A percentile compares a stretch with the other conserved stretches of the same genome.
phyloP scores from a whole-genome alignment of 2,888 invertebrate species.

The Agrotis clavis region DNA sequence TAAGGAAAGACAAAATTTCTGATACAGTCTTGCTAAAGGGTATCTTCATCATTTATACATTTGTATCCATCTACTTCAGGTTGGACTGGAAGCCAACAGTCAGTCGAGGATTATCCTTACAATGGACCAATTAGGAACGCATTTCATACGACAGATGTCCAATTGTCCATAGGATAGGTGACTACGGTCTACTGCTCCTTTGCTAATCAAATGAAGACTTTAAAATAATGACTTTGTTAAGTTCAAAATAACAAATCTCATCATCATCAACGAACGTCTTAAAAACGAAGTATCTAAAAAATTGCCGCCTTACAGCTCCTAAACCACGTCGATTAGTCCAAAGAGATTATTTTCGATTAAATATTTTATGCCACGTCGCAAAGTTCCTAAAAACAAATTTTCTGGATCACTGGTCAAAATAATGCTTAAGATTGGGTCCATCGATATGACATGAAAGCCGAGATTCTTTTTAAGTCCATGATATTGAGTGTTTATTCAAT shows the following conservation, averaged over 20 bases:
- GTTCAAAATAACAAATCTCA: neutral
- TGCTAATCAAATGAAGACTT: neutral
- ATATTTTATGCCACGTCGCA: conserved; percentile 44
- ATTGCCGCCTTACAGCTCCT: conserved; percentile 5
- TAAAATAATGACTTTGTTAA: neutral
- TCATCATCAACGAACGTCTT: conserved; percentile 7
- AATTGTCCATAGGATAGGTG: too few relatives aligned
- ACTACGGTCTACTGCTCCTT: neutral
- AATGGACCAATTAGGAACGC: too few relatives aligned
- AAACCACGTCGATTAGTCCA: conserved; percentile 30
- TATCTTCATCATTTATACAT: too few relatives aligned
- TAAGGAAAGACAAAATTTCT: too few relatives aligned
- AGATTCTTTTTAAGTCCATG: conserved; percentile 23
- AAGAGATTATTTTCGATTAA: conserved; percentile 48
- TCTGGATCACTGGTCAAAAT: conserved; percentile 58
- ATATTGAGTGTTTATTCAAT: conserved; percentile 26
- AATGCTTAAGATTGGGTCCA: conserved; percentile 58
- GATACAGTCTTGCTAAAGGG: too few relatives aligned
- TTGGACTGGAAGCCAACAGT: too few relatives aligned
- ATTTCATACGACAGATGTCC: too few relatives aligned
- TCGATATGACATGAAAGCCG: conserved; percentile 50
- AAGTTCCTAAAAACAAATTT: conserved; percentile 55
- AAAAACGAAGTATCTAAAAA: conserved; percentile 2
- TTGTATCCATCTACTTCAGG: too few relatives aligned
- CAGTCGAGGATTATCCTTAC: too few relatives aligned